Percentiles rank a stretch among this genome's conserved stretches.
phyloP scores from a whole-genome alignment of 2,888 invertebrate species.

The Nomada hirtipes region DNA sequence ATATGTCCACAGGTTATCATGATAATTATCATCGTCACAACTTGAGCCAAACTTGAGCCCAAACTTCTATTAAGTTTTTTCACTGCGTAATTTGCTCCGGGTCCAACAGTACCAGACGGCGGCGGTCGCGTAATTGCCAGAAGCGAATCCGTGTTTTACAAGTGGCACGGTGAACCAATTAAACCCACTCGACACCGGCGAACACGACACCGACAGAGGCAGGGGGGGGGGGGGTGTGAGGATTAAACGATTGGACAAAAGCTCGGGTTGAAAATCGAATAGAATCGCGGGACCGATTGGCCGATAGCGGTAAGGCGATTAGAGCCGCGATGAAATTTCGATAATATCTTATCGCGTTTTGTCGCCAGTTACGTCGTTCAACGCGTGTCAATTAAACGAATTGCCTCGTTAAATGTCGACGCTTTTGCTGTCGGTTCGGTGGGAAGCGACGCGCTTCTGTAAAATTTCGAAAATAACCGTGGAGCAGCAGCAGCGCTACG shows the following conservation, averaged over 20 bases:
- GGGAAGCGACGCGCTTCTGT: neutral
- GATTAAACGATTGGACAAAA: constrained; percentile 25
- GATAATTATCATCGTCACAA: no score
- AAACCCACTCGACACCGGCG: constrained; percentile 4
- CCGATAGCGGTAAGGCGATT: constrained; percentile 34
- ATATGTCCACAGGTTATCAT: no score
- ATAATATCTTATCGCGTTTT: constrained; percentile 49
- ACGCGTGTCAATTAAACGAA: constrained; percentile 41
- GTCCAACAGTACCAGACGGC: neutral
- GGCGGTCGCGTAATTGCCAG: constrained; percentile 24
- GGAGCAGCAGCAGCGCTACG: no score
- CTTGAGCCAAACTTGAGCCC: neutral
- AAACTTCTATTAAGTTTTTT: neutral
- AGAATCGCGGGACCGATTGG: constrained; percentile 3
- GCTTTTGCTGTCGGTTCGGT: constrained; percentile 21
- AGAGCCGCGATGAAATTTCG: constrained; percentile 43
- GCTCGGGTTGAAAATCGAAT: constrained; percentile 24
- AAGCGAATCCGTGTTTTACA: constrained; percentile 21
- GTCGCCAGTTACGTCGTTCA: constrained; percentile 28
- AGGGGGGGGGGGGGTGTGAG: neutral
- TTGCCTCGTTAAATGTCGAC: constrained; percentile 23
- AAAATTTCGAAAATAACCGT: constrained; percentile 38
- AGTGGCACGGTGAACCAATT: constrained; percentile 30
- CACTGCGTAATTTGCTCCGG: neutral
- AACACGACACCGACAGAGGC: neutral